These are phyloP conservation scores for Dryoscopus gambensis DNA, from an alignment of 2,113 vertebrate species.

Conservation along the genomic window DNA sequence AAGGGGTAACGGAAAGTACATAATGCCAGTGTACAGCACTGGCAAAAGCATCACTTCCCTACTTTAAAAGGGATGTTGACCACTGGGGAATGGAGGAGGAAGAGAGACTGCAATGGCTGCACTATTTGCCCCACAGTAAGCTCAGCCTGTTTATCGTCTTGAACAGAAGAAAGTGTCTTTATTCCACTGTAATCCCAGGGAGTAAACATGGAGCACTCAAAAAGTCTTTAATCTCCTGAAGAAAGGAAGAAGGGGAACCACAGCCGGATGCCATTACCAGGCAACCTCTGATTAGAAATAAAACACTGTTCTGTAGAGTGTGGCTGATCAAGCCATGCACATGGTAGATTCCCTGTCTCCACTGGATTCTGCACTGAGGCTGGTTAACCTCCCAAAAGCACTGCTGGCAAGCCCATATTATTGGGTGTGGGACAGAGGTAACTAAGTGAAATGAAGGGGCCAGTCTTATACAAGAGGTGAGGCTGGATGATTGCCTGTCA, in stretches of 20 bases:
- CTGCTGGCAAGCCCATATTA: constrained; percentile 9
- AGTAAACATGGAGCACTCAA: neutral
- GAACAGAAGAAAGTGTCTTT: neutral
- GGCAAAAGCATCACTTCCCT: neutral
- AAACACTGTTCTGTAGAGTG: neutral
- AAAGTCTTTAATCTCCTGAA: neutral
- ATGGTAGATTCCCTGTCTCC: neutral
- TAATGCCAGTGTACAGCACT: neutral
- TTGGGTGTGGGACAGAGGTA: constrained; percentile 29
- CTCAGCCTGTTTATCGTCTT: neutral
- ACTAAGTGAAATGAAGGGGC: constrained; percentile 39
- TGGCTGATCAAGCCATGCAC: neutral
- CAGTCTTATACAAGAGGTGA: constrained; percentile 47
- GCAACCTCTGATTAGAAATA: constrained; percentile 1
- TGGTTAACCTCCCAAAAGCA: constrained; percentile 1
- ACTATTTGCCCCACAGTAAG: neutral
- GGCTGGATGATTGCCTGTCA: constrained; percentile 51
- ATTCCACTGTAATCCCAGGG: neutral
- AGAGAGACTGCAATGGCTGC: neutral
- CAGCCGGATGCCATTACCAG: neutral
- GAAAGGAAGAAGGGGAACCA: neutral
- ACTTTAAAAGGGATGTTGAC: neutral
- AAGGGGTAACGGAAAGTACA: neutral
- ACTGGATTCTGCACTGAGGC: neutral
- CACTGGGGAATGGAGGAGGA: neutral